Evolutionary conservation across 1,140 invertebrate genomes (phyloP).

Genomic region (Panagrolaimus sp.): DNA sequence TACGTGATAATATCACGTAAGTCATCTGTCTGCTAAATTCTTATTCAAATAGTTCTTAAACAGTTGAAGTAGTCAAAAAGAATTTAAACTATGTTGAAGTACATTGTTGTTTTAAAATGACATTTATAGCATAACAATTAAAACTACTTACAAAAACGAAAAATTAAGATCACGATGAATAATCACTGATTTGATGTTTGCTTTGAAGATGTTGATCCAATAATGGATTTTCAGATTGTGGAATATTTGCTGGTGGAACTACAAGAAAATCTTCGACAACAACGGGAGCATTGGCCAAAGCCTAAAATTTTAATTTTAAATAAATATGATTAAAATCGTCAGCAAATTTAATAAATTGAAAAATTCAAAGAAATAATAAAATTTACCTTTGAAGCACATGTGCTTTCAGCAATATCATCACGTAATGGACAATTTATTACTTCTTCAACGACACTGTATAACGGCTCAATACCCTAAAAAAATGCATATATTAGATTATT

Average conservation of each 20-base stretch:
- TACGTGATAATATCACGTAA: too few relatives aligned
- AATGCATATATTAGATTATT: not conserved
- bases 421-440: conserved; percentile 31
- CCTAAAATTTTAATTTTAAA: too few relatives aligned
- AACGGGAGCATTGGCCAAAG: not conserved
- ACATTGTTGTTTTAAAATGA: too few relatives aligned
- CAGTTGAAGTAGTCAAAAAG: too few relatives aligned
- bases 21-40: too few relatives aligned
- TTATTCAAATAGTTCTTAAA: too few relatives aligned
- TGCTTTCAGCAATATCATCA: conserved; percentile 17
- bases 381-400: not conserved
- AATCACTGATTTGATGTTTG: too few relatives aligned
- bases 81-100: too few relatives aligned
- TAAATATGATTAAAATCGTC: too few relatives aligned
- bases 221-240: conserved; percentile 2
- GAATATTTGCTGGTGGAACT: conserved; percentile 1
- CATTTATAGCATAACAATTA: too few relatives aligned
- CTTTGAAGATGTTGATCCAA: not conserved
- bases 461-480: conserved; percentile 27
- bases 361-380: conserved; percentile 5
- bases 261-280: conserved; percentile 14
- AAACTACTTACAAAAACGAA: too few relatives aligned
- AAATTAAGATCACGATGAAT: too few relatives aligned
- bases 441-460: conserved; percentile 34
- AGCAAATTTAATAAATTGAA: not conserved